Conservation (phyloP, 2,888 invertebrate genomes). For the Synanthedon formicaeformis region DNA sequence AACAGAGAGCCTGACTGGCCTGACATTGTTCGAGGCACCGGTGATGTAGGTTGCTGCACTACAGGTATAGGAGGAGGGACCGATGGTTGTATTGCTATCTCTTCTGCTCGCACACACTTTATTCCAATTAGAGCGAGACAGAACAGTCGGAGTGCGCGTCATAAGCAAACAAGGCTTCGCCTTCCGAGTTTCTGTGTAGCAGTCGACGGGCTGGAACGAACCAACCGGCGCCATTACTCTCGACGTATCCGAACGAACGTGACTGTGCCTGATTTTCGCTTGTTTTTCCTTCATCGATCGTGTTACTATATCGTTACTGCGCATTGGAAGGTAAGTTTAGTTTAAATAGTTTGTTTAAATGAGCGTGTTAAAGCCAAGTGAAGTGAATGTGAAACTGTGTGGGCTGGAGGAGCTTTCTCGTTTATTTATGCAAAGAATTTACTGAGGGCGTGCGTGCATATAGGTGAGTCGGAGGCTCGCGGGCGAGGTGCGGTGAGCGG, state of each 20-base stretch:
- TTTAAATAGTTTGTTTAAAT: constrained; percentile 50
- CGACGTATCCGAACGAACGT: constrained; percentile 62
- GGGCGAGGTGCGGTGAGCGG: constrained; percentile 44
- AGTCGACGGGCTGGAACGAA: constrained; percentile 48
- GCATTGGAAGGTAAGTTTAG: constrained; percentile 64
- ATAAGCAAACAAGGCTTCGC: constrained; percentile 63
- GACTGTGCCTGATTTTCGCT: constrained; percentile 60
- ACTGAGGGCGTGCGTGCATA: constrained; percentile 61
- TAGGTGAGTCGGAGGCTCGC: constrained; percentile 51
- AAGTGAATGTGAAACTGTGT: constrained; percentile 41
- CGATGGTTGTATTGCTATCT: constrained; percentile 22
- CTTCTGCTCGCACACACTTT: constrained; percentile 11
- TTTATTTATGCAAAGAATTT: constrained; percentile 68
- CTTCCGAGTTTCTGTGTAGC: constrained; percentile 57
- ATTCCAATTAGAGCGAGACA: constrained; percentile 24
- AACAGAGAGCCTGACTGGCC: constrained; percentile 48
- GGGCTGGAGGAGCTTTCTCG: constrained; percentile 51
- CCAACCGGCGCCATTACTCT: constrained; percentile 62
- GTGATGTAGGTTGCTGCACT: constrained; percentile 65
- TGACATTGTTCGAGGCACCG: constrained; percentile 57
- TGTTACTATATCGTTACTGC: constrained; percentile 62
- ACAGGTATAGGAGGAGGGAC: constrained; percentile 37
- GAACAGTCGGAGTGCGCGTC: constrained; percentile 39
- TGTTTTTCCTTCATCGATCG: constrained; percentile 60
- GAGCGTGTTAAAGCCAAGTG: constrained; percentile 25